Base-by-base conservation (phyloP, 2,797 vertebrate genomes). In the Microchirus variegatus region DNA sequence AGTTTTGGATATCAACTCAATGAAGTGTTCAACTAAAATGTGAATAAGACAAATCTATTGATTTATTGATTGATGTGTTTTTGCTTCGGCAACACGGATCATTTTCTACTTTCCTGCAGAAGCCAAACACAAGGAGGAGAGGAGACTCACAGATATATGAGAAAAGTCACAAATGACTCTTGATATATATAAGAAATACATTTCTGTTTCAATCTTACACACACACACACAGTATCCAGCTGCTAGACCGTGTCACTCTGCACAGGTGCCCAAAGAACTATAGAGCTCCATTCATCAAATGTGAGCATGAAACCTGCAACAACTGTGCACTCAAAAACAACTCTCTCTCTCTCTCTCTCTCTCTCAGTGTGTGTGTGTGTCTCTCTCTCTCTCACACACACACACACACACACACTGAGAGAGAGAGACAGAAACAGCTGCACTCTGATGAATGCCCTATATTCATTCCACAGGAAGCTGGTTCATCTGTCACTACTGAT, bases 391-490 rank as follows among this genome's bases (percentile, higher is more conserved):
- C 70, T 71, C 35, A 58, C 75, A 67, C 63, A 19, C 64, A 63
- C 70, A 73, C 35, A 58, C 75, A 67, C 63, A 64, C 74, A 67
- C 57, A 69, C 37, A 57, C 18, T 60, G 31, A 63, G 15, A 77
- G 41, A 77, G 41, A 70, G 13, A 69, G 35, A 68, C 35, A 78
- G 72, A 87, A 86, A 85, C 88, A 90, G 89, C 90, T 91, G 89
- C 89, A 86, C 77, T 63, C 73, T 86, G 83, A 88, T 91, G 89
- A 91, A 91, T 90, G 85, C 75, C 84, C 84, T 71, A 70, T 63
- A 89, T 91, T 91, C 85, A 90, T 80, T 80, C 72, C 83, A 82
- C 83, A 91, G 90, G 87, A 90, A 89, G 87, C 75, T 42, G 54
- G 64, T 87, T 87, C 83, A 83, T 90, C 85, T 87, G 85, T 87